phyloP scores from a whole-genome alignment of 2,113 vertebrate species.

The Micromys minutus region DNA sequence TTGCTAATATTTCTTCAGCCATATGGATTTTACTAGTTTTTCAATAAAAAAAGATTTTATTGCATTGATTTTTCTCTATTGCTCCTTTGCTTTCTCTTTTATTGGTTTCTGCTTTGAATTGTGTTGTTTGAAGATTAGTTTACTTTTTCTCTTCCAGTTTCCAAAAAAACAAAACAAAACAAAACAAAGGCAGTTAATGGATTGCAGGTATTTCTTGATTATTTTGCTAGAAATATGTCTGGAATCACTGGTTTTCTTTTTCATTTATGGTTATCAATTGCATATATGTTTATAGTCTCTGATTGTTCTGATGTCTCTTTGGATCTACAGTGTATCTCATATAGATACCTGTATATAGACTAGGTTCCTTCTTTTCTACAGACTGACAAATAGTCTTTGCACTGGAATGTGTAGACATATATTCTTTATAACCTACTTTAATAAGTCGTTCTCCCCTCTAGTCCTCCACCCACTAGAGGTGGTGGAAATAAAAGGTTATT shows the following conservation, averaged over 20 bases:
- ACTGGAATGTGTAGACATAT: background rate
- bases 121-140: background rate
- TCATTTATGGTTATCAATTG: background rate
- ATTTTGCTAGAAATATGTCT: background rate
- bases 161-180: background rate
- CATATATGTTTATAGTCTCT: background rate
- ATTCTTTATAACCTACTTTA: no score
- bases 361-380: background rate
- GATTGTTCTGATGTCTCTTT: background rate
- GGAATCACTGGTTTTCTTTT: background rate
- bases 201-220: background rate
- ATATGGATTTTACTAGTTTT: slow-evolving; percentile 12
- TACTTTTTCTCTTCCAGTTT: background rate
- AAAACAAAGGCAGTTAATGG: background rate
- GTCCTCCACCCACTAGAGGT: no score
- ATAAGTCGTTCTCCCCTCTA: no score
- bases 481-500: no score
- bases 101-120: background rate
- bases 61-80: background rate
- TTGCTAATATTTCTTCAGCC: background rate
- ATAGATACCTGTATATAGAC: background rate
- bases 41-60: background rate
- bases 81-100: background rate
- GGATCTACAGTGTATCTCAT: background rate
- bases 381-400: background rate